Conservation (phyloP, 2,113 vertebrate species). For the Podarcis muralis region DNA sequence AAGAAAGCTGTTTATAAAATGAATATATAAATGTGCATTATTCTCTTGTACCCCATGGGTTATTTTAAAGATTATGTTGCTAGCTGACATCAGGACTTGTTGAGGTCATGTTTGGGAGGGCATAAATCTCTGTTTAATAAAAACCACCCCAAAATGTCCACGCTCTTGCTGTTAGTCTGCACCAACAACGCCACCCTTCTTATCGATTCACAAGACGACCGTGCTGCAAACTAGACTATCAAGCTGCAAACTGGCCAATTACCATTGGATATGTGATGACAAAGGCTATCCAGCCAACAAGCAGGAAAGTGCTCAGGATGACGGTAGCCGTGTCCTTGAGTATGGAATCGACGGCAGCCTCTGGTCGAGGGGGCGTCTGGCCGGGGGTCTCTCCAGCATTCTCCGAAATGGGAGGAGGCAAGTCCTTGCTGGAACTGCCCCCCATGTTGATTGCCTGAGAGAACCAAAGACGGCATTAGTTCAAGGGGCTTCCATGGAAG, state of each 20-base stretch:
- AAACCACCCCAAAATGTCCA: neutral
- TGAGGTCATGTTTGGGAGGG: neutral
- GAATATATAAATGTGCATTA: neutral
- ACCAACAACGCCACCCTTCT: neutral
- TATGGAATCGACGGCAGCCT: conserved; percentile 91
- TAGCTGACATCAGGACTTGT: neutral
- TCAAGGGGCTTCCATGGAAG: neutral
- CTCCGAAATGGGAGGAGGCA: conserved; percentile 70
- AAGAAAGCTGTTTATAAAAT: neutral
- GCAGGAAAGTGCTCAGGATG: conserved; percentile 93
- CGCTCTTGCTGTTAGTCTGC: neutral
- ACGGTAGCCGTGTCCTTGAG: conserved; percentile 96
- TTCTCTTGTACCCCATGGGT: neutral
- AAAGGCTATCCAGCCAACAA: conserved; percentile 96
- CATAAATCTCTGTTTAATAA: neutral
- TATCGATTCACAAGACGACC: neutral
- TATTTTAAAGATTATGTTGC: neutral
- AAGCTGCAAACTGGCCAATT: conserved; percentile 28
- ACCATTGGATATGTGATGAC: conserved; percentile 97
- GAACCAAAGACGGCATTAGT: conserved; percentile 31
- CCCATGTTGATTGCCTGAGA: conserved; percentile 85
- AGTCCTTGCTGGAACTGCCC: conserved; percentile 75
- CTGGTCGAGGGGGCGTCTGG: conserved; percentile 63
- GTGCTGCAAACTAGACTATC: neutral
- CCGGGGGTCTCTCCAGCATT: conserved; percentile 82